phyloP scores from a whole-genome alignment of 2,888 invertebrate genomes.

The Acleris cristana region DNA sequence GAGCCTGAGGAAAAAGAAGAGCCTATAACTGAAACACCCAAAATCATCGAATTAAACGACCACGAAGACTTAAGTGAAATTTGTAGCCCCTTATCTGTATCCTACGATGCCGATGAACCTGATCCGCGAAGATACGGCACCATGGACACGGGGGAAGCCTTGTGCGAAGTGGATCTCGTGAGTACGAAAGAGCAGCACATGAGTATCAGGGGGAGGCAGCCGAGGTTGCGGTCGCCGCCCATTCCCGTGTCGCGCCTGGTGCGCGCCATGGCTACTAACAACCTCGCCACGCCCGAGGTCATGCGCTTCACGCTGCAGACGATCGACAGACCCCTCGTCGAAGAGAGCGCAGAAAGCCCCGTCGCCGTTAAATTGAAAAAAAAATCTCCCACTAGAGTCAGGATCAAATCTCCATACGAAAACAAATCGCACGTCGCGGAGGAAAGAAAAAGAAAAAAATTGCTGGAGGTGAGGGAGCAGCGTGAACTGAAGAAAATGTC shows the following conservation, averaged over 20 bases:
- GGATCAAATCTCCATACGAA: slow-evolving; percentile 76
- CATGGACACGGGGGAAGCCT: background rate
- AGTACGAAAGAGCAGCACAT: background rate
- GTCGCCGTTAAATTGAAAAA: slow-evolving; percentile 48
- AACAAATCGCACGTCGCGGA: slow-evolving; percentile 66
- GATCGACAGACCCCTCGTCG: slow-evolving; percentile 42
- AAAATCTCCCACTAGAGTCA: slow-evolving; percentile 58
- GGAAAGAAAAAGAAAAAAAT: slow-evolving; percentile 68
- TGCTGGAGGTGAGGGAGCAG: slow-evolving; percentile 70
- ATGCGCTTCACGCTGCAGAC: slow-evolving; percentile 57
- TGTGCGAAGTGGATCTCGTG: background rate
- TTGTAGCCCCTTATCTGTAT: too few relatives aligned
- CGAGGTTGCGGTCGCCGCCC: background rate
- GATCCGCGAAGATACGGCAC: background rate
- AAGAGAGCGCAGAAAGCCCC: slow-evolving; percentile 60
- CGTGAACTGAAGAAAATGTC: slow-evolving; percentile 69
- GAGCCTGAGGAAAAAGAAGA: background rate
- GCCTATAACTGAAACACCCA: background rate
- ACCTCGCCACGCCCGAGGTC: slow-evolving; percentile 52
- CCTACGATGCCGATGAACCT: background rate
- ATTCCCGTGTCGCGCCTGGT: slow-evolving; percentile 27
- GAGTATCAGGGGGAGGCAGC: background rate
- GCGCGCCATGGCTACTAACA: slow-evolving; percentile 45
- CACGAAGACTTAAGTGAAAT: too few relatives aligned
- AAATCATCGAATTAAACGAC: slow-evolving; percentile 16